Conservation (phyloP, 1,140 invertebrate species). For the Colletes latitarsis region DNA sequence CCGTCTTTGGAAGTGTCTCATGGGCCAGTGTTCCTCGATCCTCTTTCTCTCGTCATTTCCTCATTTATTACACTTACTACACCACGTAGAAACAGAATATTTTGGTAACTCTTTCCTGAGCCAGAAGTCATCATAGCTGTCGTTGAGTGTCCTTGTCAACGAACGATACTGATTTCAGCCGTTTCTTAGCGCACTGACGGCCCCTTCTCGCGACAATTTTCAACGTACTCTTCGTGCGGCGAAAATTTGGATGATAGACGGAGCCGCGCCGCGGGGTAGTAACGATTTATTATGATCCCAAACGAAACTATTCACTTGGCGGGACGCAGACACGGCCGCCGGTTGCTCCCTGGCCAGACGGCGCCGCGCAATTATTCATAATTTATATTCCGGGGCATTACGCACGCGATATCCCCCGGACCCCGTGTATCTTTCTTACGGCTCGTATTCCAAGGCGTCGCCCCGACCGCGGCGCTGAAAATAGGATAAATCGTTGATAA, state of each 20-base stretch:
- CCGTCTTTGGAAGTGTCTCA: neutral
- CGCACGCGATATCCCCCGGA: slow-evolving; percentile 51
- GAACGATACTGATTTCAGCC: too few species aligned
- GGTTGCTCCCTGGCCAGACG: neutral
- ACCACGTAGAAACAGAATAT: too few species aligned
- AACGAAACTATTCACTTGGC: slow-evolving; percentile 64
- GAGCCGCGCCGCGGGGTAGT: neutral
- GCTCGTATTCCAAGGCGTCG: slow-evolving; percentile 11
- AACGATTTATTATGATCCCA: slow-evolving; percentile 54
- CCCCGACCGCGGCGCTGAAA: slow-evolving; percentile 10
- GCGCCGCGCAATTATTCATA: slow-evolving; percentile 55
- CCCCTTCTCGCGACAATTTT: slow-evolving; percentile 28
- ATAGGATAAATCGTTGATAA: slow-evolving; percentile 62
- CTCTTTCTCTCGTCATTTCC: too few species aligned
- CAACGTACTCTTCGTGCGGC: slow-evolving; percentile 4
- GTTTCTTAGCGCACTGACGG: too few species aligned
- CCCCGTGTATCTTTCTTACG: slow-evolving; percentile 55
- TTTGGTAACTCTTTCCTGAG: too few species aligned
- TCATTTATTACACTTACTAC: too few species aligned
- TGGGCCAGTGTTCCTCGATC: too few species aligned
- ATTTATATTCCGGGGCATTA: slow-evolving; percentile 59
- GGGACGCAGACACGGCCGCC: neutral
- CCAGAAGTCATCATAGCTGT: too few species aligned
- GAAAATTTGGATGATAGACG: slow-evolving; percentile 42
- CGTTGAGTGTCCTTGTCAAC: too few species aligned